A percentile compares a stretch with the other conserved stretches of the same genome.
phyloP scores from a whole-genome alignment of 2,888 invertebrate genomes.

The Notodonta ziczac region DNA sequence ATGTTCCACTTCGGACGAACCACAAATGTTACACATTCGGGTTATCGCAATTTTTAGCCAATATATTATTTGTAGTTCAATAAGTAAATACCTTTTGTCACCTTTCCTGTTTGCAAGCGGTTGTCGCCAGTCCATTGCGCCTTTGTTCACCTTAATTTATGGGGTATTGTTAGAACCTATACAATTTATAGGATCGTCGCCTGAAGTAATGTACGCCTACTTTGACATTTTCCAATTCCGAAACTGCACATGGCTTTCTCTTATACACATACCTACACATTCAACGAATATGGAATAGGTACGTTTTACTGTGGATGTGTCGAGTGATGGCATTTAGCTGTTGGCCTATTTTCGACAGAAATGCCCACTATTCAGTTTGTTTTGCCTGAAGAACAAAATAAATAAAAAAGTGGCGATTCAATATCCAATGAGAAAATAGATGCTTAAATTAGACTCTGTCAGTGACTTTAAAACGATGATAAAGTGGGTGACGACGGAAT shows the following conservation, averaged over 20 bases:
- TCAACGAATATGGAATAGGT: background rate
- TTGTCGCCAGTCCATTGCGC: constrained; percentile 21
- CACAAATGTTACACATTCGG: constrained; percentile 10
- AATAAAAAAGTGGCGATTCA: background rate
- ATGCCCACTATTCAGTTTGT: background rate
- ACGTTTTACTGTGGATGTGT: background rate
- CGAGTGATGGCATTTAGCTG: background rate
- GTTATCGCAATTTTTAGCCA: constrained; percentile 10
- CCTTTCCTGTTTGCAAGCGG: constrained; percentile 21
- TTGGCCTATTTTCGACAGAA: background rate
- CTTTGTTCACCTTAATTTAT: constrained; percentile 57
- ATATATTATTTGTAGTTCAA: constrained; percentile 3
- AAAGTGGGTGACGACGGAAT: background rate
- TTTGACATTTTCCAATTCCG: constrained; percentile 37
- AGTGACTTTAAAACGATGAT: background rate
- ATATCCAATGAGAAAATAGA: too few relatives aligned
- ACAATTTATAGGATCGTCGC: constrained; percentile 57
- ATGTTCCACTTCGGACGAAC: constrained; percentile 17
- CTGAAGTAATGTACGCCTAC: constrained; percentile 36
- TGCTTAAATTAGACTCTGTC: too few relatives aligned
- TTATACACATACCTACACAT: constrained; percentile 2
- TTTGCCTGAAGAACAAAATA: background rate
- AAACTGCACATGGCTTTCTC: constrained; percentile 8
- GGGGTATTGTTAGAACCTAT: constrained; percentile 62
- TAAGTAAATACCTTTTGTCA: constrained; percentile 12